Base-by-base conservation (phyloP, 2,888 invertebrate species). In the Drosophila ustulata region DNA sequence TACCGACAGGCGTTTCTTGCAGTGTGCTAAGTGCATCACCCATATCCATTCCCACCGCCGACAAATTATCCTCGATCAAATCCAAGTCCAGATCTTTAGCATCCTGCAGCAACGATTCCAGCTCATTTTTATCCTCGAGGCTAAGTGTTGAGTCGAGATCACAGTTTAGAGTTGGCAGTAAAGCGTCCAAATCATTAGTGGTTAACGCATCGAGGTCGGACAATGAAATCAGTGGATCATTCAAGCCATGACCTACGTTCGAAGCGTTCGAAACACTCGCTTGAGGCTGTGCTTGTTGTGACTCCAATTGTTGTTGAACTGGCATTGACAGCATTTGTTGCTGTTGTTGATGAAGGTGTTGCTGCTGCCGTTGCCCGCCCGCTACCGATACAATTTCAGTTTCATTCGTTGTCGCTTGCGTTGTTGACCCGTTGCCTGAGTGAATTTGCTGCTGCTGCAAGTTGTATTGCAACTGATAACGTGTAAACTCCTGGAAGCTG, bases 381-480 rank as follows among this genome's bases (percentile, higher is more conserved):
- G 3, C 18, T 53, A 37, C 32, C 5, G 68, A 18, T n/a, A 56
- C 51, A 45, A 73, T 46, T 3, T 74, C 78, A 9, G 32, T 46
- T 2, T 68, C 18, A 55, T 46, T 75, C 41, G 62, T 13, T 66
- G 72, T 11, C 23, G 71, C 7, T 58, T 75, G 59, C n/a, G 37
- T n/a, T 37, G 93, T 91, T 32, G 93, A 93, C 18, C 93, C 93
- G 72, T 66, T 78, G 25, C 68, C 64, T 41, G 76, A 65, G 41
- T 70, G 75, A 4, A 87, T 85, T 69, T 90, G 90, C 56, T 91
- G 93, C 83, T 94, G 91, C 56, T 93, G 92, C 34, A 94, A 93
- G 86, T 94, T 94, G 89, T 94, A 94, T 90, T 94, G 94, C 93
- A 94, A 94, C 85, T 94, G 94, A 88, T 94, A 94, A 75, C 94